Conservation (phyloP, 2,797 vertebrate species). For the Clarias fuscus region DNA sequence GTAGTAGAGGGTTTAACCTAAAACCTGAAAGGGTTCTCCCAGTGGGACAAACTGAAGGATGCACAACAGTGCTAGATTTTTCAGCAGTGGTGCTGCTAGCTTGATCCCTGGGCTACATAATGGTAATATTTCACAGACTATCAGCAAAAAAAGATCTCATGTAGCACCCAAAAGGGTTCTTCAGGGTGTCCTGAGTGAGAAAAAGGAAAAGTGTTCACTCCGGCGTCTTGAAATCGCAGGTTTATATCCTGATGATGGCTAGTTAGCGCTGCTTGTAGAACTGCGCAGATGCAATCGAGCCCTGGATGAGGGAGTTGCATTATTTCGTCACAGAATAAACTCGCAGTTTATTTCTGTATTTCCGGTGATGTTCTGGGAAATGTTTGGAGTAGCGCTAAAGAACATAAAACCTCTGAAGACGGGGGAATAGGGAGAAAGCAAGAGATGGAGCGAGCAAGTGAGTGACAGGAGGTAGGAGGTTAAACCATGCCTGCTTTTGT, state of each 20-base stretch:
- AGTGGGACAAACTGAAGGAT: background rate
- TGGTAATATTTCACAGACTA: background rate
- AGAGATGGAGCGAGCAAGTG: constrained; percentile 28
- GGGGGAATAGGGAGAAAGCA: constrained; percentile 2
- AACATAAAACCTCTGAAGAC: background rate
- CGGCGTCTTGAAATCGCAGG: background rate
- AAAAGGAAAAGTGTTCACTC: background rate
- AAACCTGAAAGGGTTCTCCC: background rate
- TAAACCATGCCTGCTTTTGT: constrained; percentile 37
- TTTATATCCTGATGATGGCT: background rate
- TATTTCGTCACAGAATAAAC: background rate
- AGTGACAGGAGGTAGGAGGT: constrained; percentile 42
- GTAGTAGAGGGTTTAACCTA: background rate
- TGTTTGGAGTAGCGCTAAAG: background rate
- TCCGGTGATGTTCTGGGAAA: background rate
- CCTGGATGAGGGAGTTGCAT: background rate
- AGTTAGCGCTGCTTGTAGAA: background rate
- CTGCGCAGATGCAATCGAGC: background rate
- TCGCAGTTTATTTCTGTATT: background rate
- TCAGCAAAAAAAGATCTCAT: background rate
- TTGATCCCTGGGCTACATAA: background rate
- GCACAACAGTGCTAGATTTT: background rate
- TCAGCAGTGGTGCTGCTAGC: background rate
- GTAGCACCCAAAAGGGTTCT: background rate
- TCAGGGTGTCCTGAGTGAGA: background rate